Base-by-base conservation (phyloP, 2,113 vertebrate genomes). In the Tragelaphus buxtoni region DNA sequence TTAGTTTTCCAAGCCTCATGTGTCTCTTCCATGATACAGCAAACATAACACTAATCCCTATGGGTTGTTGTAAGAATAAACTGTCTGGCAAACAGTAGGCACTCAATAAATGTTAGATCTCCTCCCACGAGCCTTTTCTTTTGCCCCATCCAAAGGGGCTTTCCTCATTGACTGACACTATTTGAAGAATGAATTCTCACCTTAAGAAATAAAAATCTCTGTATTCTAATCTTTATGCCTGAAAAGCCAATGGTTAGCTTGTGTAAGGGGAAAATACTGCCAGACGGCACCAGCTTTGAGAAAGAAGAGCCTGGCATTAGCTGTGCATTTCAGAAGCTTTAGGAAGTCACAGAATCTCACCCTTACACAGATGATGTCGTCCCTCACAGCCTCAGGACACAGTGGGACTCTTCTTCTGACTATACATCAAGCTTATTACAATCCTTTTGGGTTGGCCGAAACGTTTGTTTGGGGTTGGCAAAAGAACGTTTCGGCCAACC, bases 171-270 rank as follows among this genome's bases (percentile, higher is more conserved):
- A 95, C 11, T 74, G 39, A 72, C 26, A 24, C n/a, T 81, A 11
- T 55, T 28, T 83, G 60, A 81, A 89, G 61, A 77, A 26, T 11
- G 92, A 47, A 90, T 65, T 90, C 56, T 69, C 77, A 80, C 7
- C 42, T 60, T 60, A 76, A 96, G 45, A 94, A 89, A 86, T 35
- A 30, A 51, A 84, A 90, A 22, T 61, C 53, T 92, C 45, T 83
- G 9, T 4, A 24, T 9, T 28, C 53, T 45, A 82, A 77, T 3
- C 4, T 35, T 89, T 61, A 30, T 3, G 5, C 18, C 13, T 24
- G 18, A 91, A 96, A 95, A 72, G 55, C 39, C 76, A 94, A 53
- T 0, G 6, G 65, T 63, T 56, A 39, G 22, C 12, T 63, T 56
- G 32, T 42, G 9, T 35, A 13, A 45, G 45, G 9, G 30, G 30